Base-by-base conservation (phyloP, 2,888 invertebrate genomes). In the Spodoptera exigua region DNA sequence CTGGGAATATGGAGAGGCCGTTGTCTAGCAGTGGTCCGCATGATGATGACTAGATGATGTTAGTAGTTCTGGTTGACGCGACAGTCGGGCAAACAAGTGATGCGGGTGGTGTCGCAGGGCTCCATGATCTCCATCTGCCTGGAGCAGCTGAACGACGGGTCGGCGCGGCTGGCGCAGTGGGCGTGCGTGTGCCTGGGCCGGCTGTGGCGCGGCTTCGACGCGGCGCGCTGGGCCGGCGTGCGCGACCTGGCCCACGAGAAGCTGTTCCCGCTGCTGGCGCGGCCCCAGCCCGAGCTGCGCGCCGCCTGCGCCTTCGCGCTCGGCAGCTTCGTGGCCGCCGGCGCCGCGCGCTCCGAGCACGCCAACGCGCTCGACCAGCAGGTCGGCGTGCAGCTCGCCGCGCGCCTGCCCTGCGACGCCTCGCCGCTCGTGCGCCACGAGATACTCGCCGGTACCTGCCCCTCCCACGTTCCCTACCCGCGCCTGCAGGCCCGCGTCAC, bases 201-300 rank as follows among this genome's bases (percentile, higher is more conserved):
- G 58, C 95, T 98, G 72, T 99, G 99, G 99, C 96, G 97, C 80
- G 97, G 97, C 83, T 98, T 96, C 86, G 98, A 98, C 76, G 84
- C 84, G 14, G 87, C 87, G 78, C 95, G 98, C 72, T 99, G 99
- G 99, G 98, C 98, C 59, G 99, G 99, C 14, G 99, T 98, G 17
- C 95, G 99, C 11, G 99, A 99, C 88, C 96, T 97, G 77, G 99
- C 99, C n/a, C 99, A 99, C 89, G 99, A 99, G 88, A 99, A 99
- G 89, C 95, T 99, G 11, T 97, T 96, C 84, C 95, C 95, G 46
- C 93, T 99, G 70, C 93, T 99, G 51, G 95, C 95, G 62, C 98
- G 99, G 92, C 95, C 96, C 2, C 96, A 96, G 43, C 98, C 99
- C 0, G 99, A 99, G 95, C 16, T 17, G 40, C 16, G 40, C 40